A percentile compares a stretch with the other conserved stretches of the same genome.
These are phyloP conservation scores for Onychorhynchus coronatus DNA, from an alignment of 2,113 vertebrate species.

Conservation along the genomic window DNA sequence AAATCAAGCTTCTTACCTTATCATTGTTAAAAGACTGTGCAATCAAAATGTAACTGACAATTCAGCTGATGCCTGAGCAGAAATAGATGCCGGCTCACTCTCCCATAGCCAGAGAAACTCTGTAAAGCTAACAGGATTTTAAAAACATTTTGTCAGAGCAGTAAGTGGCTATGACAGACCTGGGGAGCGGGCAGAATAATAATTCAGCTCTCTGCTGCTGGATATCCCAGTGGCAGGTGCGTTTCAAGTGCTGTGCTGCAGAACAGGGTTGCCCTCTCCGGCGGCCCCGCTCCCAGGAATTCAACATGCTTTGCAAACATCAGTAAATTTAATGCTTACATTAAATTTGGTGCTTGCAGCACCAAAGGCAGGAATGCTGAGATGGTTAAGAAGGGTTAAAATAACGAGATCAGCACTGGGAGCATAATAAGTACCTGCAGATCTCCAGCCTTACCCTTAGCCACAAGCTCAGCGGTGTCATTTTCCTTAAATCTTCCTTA, in stretches of 20 bases:
- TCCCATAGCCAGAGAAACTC: slow-evolving; percentile 34
- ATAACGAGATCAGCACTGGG: not conserved
- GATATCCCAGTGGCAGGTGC: not conserved
- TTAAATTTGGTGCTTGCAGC: not conserved
- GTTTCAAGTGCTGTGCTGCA: not conserved
- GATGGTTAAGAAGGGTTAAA: not conserved
- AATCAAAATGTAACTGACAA: slow-evolving; percentile 65
- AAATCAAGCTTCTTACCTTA: slow-evolving; percentile 66
- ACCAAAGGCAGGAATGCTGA: not conserved
- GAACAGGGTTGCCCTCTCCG: not conserved
- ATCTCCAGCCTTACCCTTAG: not conserved
- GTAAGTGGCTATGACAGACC: slow-evolving; percentile 60
- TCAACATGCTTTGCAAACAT: not conserved
- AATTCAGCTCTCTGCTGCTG: slow-evolving; percentile 13
- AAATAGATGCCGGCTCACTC: slow-evolving; percentile 56
- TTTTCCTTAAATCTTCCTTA: not conserved
- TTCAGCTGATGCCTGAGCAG: slow-evolving; percentile 46
- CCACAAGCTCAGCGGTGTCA: not conserved
- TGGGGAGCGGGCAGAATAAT: slow-evolving; percentile 29
- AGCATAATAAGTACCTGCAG: not conserved
- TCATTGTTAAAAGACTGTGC: slow-evolving; percentile 57
- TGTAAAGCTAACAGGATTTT: slow-evolving; percentile 53
- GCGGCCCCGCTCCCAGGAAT: not conserved
- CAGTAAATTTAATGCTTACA: not conserved
- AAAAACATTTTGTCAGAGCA: slow-evolving; percentile 69